These are phyloP conservation scores for Horisme vitalbata DNA, from an alignment of 2,888 invertebrate species.

Conservation along the genomic window DNA sequence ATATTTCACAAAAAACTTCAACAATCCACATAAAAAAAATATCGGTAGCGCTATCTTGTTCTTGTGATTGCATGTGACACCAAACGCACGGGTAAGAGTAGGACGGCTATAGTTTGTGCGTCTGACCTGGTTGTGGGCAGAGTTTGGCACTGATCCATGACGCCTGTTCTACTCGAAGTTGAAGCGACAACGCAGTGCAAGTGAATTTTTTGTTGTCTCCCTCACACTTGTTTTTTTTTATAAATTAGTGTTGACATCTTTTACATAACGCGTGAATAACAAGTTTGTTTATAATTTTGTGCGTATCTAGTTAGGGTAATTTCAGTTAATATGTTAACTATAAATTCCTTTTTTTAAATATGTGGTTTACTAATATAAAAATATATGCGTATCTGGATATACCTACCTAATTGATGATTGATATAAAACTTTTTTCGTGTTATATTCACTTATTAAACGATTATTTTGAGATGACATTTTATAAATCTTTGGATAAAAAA, in stretches of 20 bases:
- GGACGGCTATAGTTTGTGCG: constrained; percentile 49
- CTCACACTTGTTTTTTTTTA: constrained; percentile 58
- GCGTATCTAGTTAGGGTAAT: no score
- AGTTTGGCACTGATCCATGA: constrained; percentile 71
- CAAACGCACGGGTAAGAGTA: constrained; percentile 43
- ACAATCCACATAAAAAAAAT: constrained; percentile 59
- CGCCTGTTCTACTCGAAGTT: constrained; percentile 71
- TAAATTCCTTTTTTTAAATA: no score
- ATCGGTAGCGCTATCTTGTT: constrained; percentile 47
- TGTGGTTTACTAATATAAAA: no score
- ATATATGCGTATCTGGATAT: no score
- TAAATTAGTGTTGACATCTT: constrained; percentile 52
- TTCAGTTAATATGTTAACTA: no score
- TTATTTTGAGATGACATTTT: no score
- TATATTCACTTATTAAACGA: no score
- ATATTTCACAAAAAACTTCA: constrained; percentile 73
- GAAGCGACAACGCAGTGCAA: constrained; percentile 58
- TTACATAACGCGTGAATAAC: constrained; percentile 58
- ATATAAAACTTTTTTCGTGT: no score
- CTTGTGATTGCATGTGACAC: constrained; percentile 25
- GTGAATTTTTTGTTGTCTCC: constrained; percentile 53
- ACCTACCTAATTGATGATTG: no score
- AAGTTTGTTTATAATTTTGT: constrained; percentile 52
- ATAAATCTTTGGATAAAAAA: no score
- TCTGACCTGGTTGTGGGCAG: constrained; percentile 63